Evolutionary conservation across 1,140 invertebrate genomes (phyloP), one percentile per base, ranked within the genome.

Genomic region (Delia radicum): DNA sequence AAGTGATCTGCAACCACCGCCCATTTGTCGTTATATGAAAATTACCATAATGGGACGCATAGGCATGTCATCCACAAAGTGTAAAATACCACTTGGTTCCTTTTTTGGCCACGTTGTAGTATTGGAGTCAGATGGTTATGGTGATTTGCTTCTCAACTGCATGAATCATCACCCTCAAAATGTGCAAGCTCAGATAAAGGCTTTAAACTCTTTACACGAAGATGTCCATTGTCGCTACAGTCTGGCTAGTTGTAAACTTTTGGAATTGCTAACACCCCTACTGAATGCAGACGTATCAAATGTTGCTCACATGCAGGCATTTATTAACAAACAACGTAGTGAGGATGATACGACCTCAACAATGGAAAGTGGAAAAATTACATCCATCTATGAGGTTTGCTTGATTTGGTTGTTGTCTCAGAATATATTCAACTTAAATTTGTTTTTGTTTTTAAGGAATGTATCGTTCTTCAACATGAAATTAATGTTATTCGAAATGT

Each of bases 31-130:
- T 84, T 98, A 93, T 86, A 88, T 97, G 33, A 97, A 97, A 92
- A 93, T 95, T 76, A 95, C 94, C 37, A 93, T 94, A 1, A 95
- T 96, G 78, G 95, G 95, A 27, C 90, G 94, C 8, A 96, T 96
- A 82, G 95, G 95, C 74, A 96, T 95, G 93, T 93, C 93, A 46
- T 92, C 94, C 0, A 94, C 94, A 27, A 92, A 94, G 79, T 96
- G 95, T 80, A 93, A 94, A 86, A 96, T 97, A 72, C 95, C 95
- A 1, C 87, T 97, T 24, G 96, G 95, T n/a, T 93, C 92, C 82
- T 97, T 97, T 87, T 97, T 95, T 82, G 96, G 96, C 2, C 95
- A 97, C 83, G 92, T 95, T 48, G 91, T 94, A 27, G 90, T 95
- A 69, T 85, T 94, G 46, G 92, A 92, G 6, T 92, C 91, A 78